Conservation (phyloP, 2,797 vertebrate species). For the Girardinus metallicus region DNA sequence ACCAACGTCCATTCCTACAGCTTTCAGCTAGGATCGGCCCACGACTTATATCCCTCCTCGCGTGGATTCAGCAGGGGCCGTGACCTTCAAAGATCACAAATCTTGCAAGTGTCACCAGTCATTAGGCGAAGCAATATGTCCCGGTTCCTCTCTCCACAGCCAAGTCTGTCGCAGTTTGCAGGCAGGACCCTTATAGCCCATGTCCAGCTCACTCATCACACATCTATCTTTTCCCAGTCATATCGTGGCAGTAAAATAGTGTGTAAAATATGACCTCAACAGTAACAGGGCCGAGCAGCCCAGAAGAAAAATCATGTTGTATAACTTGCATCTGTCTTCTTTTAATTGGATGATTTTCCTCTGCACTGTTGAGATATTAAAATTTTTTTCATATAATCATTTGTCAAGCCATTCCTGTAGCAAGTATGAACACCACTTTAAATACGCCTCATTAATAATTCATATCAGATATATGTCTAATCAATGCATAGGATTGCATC, state of each 20-base stretch:
- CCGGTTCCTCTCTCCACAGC: slow-evolving; percentile 52
- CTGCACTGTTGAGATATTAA: slow-evolving; percentile 26
- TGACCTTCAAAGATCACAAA: slow-evolving; percentile 78
- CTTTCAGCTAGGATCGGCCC: slow-evolving; percentile 60
- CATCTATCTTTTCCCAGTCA: slow-evolving; percentile 48
- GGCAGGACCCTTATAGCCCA: slow-evolving; percentile 48
- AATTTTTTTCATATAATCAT: slow-evolving; percentile 37
- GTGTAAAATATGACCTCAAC: slow-evolving; percentile 48
- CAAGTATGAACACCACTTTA: slow-evolving; percentile 37
- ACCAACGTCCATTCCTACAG: slow-evolving; percentile 55
- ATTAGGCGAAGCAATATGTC: slow-evolving; percentile 80
- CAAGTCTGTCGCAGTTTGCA: slow-evolving; percentile 49
- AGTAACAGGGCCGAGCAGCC: slow-evolving; percentile 14
- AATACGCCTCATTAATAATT: slow-evolving; percentile 61
- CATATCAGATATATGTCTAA: slow-evolving; percentile 49
- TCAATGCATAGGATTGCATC: slow-evolving; percentile 48
- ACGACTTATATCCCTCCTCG: slow-evolving; percentile 64
- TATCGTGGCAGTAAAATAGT: slow-evolving; percentile 33
- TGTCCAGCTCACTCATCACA: slow-evolving; percentile 35
- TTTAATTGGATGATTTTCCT: slow-evolving; percentile 14
- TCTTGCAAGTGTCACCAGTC: slow-evolving; percentile 76
- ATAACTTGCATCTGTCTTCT: slow-evolving; percentile 16
- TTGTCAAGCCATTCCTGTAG: slow-evolving; percentile 42
- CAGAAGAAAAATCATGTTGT: slow-evolving; percentile 33
- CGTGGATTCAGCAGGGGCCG: slow-evolving; percentile 61